Conservation (phyloP, 2,113 vertebrate genomes). For the Procapra przewalskii region DNA sequence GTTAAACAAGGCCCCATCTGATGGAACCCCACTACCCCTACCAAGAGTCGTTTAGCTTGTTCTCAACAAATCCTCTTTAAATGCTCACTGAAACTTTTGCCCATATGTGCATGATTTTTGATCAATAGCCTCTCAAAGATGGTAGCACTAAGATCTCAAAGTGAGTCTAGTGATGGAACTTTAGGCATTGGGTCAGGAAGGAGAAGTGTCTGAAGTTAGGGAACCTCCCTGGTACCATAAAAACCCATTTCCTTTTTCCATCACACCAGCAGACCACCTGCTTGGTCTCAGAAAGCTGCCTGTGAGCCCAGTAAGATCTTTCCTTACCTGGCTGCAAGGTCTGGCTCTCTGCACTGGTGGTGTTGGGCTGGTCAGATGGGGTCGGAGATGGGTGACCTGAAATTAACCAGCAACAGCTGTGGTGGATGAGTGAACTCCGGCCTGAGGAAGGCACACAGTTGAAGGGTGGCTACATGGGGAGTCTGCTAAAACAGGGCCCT, state of each 20-base stretch:
- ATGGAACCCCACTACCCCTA: neutral
- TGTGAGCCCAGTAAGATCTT: neutral
- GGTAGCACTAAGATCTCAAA: neutral
- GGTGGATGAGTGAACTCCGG: neutral
- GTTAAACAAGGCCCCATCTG: neutral
- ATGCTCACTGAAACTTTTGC: neutral
- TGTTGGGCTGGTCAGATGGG: rapidly evolving
- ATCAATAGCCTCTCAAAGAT: neutral
- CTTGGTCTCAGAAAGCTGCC: neutral
- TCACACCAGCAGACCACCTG: too few species aligned
- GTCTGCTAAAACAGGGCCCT: neutral
- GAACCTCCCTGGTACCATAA: neutral
- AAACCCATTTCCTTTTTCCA: neutral
- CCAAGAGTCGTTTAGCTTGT: neutral
- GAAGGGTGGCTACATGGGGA: rapidly evolving
- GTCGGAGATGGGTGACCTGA: neutral
- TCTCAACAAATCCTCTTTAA: neutral
- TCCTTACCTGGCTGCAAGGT: constrained; percentile 47
- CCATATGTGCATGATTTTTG: rapidly evolving
- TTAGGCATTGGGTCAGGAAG: neutral
- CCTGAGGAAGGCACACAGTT: neutral
- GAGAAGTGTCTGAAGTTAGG: neutral
- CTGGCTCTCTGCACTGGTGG: rapidly evolving
- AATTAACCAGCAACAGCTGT: neutral
- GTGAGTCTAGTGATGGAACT: neutral